A percentile compares a stretch with the other conserved stretches of the same genome.
These are phyloP conservation scores for Sclerurus mexicanus DNA, from an alignment of 2,113 vertebrate genomes.

Conservation along the genomic window DNA sequence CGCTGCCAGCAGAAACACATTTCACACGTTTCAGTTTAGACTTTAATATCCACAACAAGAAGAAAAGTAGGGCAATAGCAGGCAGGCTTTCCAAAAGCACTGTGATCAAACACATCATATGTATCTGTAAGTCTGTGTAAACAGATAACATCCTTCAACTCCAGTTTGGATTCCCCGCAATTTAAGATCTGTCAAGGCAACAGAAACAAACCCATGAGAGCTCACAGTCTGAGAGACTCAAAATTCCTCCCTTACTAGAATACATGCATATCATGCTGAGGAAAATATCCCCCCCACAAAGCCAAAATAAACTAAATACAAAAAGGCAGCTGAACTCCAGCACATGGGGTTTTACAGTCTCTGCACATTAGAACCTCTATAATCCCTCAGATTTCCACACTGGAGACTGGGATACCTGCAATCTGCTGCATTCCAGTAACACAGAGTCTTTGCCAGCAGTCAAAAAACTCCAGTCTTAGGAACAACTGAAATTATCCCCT, in stretches of 20 bases:
- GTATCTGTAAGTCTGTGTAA: neutral
- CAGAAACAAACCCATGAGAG: neutral
- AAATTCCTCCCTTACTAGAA: neutral
- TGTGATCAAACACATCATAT: conserved; percentile 17
- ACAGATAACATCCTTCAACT: conserved; percentile 16
- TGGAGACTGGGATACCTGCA: accelerated
- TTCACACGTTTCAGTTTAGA: neutral
- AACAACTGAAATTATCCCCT: neutral
- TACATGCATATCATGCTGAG: neutral
- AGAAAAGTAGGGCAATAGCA: neutral
- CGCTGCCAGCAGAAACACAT: neutral
- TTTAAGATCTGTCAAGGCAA: conserved; percentile 11
- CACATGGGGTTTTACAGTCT: neutral
- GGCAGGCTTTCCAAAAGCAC: neutral
- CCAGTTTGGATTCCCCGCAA: neutral
- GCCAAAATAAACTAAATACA: neutral
- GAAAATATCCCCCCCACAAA: neutral
- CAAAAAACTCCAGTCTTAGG: neutral
- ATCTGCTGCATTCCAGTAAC: neutral
- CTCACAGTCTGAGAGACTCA: neutral
- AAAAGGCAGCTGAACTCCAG: neutral
- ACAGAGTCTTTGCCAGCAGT: neutral
- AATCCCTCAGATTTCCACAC: neutral
- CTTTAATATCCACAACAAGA: neutral
- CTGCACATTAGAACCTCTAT: neutral